phyloP scores from a whole-genome alignment of 1,140 invertebrate species.

The Paralvinella palmiformis region DNA sequence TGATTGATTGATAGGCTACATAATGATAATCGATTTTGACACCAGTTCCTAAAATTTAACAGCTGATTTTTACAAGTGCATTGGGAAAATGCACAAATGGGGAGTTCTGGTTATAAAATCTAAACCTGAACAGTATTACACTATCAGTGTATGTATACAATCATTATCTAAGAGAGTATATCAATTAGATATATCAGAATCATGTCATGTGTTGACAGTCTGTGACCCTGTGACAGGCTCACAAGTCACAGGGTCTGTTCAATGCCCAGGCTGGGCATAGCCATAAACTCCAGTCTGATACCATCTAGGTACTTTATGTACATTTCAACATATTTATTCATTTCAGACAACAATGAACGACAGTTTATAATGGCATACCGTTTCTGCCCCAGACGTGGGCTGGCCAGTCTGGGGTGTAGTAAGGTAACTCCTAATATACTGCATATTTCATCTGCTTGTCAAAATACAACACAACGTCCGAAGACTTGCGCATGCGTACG shows the following conservation, averaged over 20 bases:
- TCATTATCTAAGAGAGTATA: too few relatives aligned
- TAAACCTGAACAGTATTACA: too few relatives aligned
- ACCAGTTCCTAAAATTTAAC: too few relatives aligned
- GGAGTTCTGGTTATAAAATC: too few relatives aligned
- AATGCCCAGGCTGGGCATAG: not conserved
- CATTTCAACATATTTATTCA: not conserved
- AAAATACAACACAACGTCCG: conserved; percentile 23
- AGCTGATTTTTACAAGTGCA: too few relatives aligned
- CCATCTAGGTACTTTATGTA: conserved; percentile 20
- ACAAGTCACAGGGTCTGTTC: not conserved
- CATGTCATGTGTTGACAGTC: not conserved
- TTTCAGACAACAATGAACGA: not conserved
- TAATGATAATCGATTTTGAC: too few relatives aligned
- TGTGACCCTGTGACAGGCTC: not conserved
- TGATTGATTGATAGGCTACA: too few relatives aligned
- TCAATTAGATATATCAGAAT: not conserved
- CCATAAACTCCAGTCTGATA: not conserved
- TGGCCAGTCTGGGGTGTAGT: conserved; percentile 68
- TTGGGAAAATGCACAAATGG: too few relatives aligned
- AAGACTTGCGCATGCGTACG: conserved; percentile 36
- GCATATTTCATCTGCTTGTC: conserved; percentile 33
- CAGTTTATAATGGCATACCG: conserved; percentile 54
- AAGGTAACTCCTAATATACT: conserved; percentile 54
- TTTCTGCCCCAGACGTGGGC: conserved; percentile 73
- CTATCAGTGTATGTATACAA: too few relatives aligned